Evolutionary conservation across 2,888 invertebrate genomes (phyloP), one percentile per base, ranked within the genome.

Genomic region (Nephrotoma appendiculata): DNA sequence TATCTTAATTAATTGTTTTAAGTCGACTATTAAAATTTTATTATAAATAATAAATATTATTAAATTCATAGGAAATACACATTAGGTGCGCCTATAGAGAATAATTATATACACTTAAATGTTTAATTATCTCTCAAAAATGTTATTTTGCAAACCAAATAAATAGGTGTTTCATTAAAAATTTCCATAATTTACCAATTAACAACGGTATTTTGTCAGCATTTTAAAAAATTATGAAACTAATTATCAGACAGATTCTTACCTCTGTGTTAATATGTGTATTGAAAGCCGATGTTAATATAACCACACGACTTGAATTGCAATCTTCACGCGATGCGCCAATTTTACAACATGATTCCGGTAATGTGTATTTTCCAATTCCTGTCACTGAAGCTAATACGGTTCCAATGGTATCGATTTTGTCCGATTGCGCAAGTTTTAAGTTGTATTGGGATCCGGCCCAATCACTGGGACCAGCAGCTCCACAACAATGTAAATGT

Each of bases 401-500:
- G 6, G 41, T 84, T 84, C 43, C 84, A 85, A 85, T 44, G 6
- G 44, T 44, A 44, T 85, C 85, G 42, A 84, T 42, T 84, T 41
- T 44, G 5, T 85, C 44, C 3, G 43, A 44, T 85, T 43, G 42
- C 19, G 85, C 84, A 89, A 92, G 93, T 42, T 91, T 91, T 86
- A 92, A 92, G 87, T 93, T 93, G 89, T 93, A 94, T 88, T 92
- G 92, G 88, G 94, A 94, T 15, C 93, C 93, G 86, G 93, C 93
- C 96, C 96, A 96, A 90, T 96, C 96, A 0, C 91, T 91, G 2
- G 96, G 95, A 84, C 93, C 93, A 88, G 94, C 94, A 2, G 95
- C 95, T 41, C 97, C 97, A 90, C 97, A 97, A 90, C 97, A 97
- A 88, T 94, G 90, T 91, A 94, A 94, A 89, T 93, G 93, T 89